Evolutionary conservation across 2,888 invertebrate genomes (phyloP).

Genomic region (Tinea trinotella): DNA sequence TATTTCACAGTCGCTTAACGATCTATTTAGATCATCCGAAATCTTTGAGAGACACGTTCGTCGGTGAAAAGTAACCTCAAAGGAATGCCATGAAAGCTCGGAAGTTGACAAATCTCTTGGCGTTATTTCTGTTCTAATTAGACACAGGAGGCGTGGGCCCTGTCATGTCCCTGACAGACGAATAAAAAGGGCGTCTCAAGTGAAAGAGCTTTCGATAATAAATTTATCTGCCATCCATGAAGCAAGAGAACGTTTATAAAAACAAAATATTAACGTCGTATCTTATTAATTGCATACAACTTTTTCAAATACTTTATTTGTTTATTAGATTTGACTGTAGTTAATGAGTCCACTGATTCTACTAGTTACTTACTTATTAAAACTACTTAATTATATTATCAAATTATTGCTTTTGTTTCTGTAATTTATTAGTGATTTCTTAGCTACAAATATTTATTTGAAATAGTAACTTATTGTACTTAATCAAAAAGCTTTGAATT

Average conservation of each 20-base stretch:
- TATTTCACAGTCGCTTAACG: conserved; percentile 58
- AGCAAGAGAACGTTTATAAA: background rate
- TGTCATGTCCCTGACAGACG: conserved; percentile 27
- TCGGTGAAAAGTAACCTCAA: conserved; percentile 41
- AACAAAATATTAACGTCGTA: background rate
- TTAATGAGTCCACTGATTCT: too few species aligned
- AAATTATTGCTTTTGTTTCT: too few species aligned
- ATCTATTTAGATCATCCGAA: conserved; percentile 45
- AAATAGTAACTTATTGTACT: too few species aligned
- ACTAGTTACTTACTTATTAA: too few species aligned
- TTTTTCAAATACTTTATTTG: too few species aligned
- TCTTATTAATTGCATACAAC: background rate
- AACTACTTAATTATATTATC: too few species aligned
- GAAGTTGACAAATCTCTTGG: conserved; percentile 65
- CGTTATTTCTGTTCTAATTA: conserved; percentile 71
- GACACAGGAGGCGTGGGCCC: conserved; percentile 48
- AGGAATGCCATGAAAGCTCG: conserved; percentile 56
- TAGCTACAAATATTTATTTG: too few species aligned
- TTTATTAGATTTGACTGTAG: too few species aligned
- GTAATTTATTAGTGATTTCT: too few species aligned
- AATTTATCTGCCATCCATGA: conserved; percentile 13
- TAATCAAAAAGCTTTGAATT: too few species aligned
- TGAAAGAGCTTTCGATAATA: conserved; percentile 15
- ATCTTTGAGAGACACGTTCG: conserved; percentile 32
- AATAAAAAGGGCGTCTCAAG: conserved; percentile 11